These are phyloP conservation scores for Caenorhabditis sulstoni DNA, from an alignment of 2,888 invertebrate genomes.

Conservation along the genomic window DNA sequence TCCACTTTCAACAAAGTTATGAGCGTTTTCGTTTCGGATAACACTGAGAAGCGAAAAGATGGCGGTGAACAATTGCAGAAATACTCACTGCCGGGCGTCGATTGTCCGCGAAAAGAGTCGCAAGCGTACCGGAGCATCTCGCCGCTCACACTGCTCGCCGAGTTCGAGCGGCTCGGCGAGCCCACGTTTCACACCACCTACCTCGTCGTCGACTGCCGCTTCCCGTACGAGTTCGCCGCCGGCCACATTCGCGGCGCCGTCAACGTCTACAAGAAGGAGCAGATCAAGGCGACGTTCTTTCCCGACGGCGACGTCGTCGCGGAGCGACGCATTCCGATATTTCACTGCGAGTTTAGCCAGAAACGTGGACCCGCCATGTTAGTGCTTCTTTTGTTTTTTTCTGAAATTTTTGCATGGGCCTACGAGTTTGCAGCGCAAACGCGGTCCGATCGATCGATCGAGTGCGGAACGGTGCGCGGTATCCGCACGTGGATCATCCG, in stretches of 20 bases:
- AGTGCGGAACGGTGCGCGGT: constrained; percentile 86
- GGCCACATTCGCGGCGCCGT: constrained; percentile 64
- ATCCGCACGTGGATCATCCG: constrained; percentile 88
- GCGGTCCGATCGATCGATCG: constrained; percentile 91
- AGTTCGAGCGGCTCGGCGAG: constrained; percentile 46
- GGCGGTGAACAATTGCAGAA: too few species aligned
- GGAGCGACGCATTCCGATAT: constrained; percentile 63
- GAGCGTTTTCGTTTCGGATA: too few species aligned
- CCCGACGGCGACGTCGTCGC: constrained; percentile 5
- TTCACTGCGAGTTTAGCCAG: constrained; percentile 91
- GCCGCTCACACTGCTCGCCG: constrained; percentile 29
- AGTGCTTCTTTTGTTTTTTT: constrained; percentile 1
- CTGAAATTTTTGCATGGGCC: too few species aligned
- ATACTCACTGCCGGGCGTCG: constrained; percentile 52
- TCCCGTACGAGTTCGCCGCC: constrained; percentile 67
- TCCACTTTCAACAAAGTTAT: too few species aligned
- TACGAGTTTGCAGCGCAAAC: too few species aligned
- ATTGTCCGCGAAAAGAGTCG: constrained; percentile 50
- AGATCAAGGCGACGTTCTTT: constrained; percentile 55
- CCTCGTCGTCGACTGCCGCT: constrained; percentile 65
- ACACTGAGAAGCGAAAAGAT: too few species aligned
- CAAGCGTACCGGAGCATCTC: constrained; percentile 59
- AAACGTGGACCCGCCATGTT: constrained; percentile 92
- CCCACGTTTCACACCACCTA: constrained; percentile 40
- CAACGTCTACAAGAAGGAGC: constrained; percentile 37